phyloP scores from a whole-genome alignment of 2,888 invertebrate species.

The Plagodis pulveraria region DNA sequence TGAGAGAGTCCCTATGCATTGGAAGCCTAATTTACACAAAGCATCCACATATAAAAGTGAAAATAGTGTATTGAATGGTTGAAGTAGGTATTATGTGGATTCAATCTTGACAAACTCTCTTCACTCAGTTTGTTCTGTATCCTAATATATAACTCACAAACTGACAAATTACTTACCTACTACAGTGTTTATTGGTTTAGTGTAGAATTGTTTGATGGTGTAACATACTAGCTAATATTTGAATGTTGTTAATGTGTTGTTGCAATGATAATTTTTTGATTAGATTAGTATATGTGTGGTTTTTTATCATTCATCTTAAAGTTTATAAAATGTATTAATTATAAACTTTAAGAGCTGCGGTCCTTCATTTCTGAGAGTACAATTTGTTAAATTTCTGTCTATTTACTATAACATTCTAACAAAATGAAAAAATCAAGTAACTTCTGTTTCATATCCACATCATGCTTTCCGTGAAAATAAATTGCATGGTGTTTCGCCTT shows the following conservation, averaged over 20 bases:
- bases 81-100: conserved; percentile 73
- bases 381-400: conserved; percentile 18
- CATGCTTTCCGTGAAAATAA: conserved; percentile 44
- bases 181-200: conserved; percentile 67
- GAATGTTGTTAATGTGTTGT: conserved; percentile 82
- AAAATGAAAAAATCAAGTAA: conserved; percentile 27
- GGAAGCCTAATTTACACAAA: conserved; percentile 84
- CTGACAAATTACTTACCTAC: conserved; percentile 44
- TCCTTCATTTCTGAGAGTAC: conserved; percentile 41
- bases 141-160: conserved; percentile 46
- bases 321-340: conserved; percentile 54
- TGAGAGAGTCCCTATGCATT: conserved; percentile 83
- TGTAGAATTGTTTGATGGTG: conserved; percentile 80
- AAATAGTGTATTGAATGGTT: conserved; percentile 85
- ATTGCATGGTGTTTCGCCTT: conserved; percentile 42
- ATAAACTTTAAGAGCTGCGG: conserved; percentile 55
- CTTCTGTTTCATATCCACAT: conserved; percentile 22
- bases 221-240: conserved; percentile 76
- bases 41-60: conserved; percentile 84
- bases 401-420: conserved; percentile 17
- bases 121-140: conserved; percentile 51
- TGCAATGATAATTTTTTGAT: conserved; percentile 67
- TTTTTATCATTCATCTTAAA: conserved; percentile 58
- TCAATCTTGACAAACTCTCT: conserved; percentile 36
- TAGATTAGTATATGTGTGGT: conserved; percentile 79